Conservation (phyloP, 2,888 invertebrate genomes). For the Caenorhabditis doughertyi region DNA sequence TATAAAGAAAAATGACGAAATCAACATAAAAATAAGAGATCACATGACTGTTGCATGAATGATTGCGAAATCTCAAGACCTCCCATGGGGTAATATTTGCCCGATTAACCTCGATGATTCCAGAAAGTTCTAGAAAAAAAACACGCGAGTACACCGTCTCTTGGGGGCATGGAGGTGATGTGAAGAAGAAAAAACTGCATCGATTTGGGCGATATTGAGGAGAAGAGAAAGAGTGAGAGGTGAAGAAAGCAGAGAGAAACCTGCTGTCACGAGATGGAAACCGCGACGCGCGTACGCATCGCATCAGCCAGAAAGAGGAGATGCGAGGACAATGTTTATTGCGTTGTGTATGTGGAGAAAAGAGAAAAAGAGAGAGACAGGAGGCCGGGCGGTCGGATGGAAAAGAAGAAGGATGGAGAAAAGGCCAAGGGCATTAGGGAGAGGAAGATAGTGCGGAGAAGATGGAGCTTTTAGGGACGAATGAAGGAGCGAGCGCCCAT, state of each 20-base stretch:
- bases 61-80: too few relatives aligned
- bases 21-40: too few relatives aligned
- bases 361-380: not conserved
- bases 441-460: not conserved
- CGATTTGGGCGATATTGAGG: not conserved
- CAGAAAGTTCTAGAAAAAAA: too few relatives aligned
- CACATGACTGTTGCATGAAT: too few relatives aligned
- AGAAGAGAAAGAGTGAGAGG: not conserved
- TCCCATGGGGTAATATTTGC: too few relatives aligned
- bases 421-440: slow-evolving; percentile 6
- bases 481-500: slow-evolving; percentile 9
- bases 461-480: not conserved
- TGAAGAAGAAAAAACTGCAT: not conserved
- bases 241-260: slow-evolving; percentile 4
- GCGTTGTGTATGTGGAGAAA: not conserved
- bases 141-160: too few relatives aligned
- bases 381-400: not conserved
- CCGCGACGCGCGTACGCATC: slow-evolving; percentile 51
- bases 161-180: too few relatives aligned
- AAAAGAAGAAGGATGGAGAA: not conserved
- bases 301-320: slow-evolving; percentile 4
- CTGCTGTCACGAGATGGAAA: slow-evolving; percentile 19
- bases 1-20: too few relatives aligned
- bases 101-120: too few relatives aligned
- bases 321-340: slow-evolving; percentile 1